A percentile compares a stretch with the other conserved stretches of the same genome.
phyloP scores from a whole-genome alignment of 2,888 invertebrate species.

The Sylvicola cinctus region DNA sequence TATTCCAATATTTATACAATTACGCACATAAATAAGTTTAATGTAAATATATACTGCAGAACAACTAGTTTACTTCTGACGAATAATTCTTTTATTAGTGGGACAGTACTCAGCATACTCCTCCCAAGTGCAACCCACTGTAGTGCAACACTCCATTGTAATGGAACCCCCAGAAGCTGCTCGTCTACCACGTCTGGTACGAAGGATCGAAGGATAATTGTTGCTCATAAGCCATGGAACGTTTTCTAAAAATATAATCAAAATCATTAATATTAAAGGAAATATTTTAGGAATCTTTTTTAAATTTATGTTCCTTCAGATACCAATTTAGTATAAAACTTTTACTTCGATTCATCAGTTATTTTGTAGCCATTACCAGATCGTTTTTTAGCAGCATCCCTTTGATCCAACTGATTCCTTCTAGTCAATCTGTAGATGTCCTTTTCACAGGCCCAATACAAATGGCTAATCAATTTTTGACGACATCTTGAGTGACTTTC shows the following conservation, averaged over 20 bases:
- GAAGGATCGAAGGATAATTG: slow-evolving; percentile 18
- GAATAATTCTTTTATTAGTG: slow-evolving; percentile 26
- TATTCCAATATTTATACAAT: too few relatives aligned
- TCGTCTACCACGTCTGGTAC: slow-evolving; percentile 16
- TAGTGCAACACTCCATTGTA: slow-evolving; percentile 36
- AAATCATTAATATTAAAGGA: neutral
- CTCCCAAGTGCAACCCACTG: slow-evolving; percentile 37
- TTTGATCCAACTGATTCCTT: slow-evolving; percentile 19
- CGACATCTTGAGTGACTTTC: slow-evolving; percentile 35
- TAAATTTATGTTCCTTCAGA: too few relatives aligned
- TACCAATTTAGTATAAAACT: too few relatives aligned
- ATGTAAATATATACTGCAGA: too few relatives aligned
- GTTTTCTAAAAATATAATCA: slow-evolving; percentile 11
- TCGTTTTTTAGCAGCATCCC: slow-evolving; percentile 3
- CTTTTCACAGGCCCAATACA: slow-evolving; percentile 40
- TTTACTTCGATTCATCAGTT: too few relatives aligned
- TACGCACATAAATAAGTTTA: too few relatives aligned
- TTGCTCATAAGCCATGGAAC: slow-evolving; percentile 23
- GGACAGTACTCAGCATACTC: slow-evolving; percentile 44
- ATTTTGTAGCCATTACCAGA: too few relatives aligned
- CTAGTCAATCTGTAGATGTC: slow-evolving; percentile 35
- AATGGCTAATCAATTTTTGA: slow-evolving; percentile 30
- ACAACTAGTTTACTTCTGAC: too few relatives aligned
- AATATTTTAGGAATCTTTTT: neutral
- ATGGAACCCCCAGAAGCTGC: slow-evolving; percentile 24